Percentiles rank a stretch among this genome's conserved stretches.
phyloP scores from a whole-genome alignment of 1,140 invertebrate genomes.

The Yoshiicerus persimilis region DNA sequence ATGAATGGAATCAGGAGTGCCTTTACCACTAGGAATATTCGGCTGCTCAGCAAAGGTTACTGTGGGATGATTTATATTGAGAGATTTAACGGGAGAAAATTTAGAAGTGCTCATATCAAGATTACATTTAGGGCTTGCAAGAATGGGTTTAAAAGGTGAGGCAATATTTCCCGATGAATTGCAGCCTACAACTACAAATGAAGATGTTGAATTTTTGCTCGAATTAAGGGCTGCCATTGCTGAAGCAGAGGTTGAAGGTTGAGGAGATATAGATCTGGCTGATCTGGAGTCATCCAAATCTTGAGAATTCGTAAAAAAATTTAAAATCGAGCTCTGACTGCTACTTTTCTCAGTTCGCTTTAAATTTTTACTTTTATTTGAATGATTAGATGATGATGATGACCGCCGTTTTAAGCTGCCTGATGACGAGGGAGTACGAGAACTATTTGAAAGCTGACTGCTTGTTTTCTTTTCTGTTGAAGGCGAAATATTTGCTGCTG shows the following conservation, averaged over 20 bases:
- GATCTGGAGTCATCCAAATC: not conserved
- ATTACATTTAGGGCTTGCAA: not conserved
- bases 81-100: not conserved
- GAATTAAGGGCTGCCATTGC: not conserved
- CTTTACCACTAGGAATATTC: not conserved
- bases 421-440: not conserved
- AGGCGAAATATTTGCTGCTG: not conserved
- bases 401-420: not conserved
- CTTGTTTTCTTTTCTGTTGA: not conserved
- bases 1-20: constrained; percentile 37
- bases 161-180: not conserved
- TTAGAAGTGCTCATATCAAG: not conserved
- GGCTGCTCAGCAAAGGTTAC: not conserved
- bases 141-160: not conserved
- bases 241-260: not conserved
- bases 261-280: not conserved
- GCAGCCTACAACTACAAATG: not conserved
- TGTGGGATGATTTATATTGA: not conserved
- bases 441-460: not conserved
- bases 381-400: not conserved
- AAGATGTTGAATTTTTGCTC: not conserved
- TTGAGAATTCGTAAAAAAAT: not conserved
- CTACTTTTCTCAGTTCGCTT: not conserved
- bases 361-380: not conserved
- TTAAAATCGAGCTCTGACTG: not conserved